Base-by-base conservation (phyloP, 2,797 vertebrate genomes). In the Clarias laeviceps region DNA sequence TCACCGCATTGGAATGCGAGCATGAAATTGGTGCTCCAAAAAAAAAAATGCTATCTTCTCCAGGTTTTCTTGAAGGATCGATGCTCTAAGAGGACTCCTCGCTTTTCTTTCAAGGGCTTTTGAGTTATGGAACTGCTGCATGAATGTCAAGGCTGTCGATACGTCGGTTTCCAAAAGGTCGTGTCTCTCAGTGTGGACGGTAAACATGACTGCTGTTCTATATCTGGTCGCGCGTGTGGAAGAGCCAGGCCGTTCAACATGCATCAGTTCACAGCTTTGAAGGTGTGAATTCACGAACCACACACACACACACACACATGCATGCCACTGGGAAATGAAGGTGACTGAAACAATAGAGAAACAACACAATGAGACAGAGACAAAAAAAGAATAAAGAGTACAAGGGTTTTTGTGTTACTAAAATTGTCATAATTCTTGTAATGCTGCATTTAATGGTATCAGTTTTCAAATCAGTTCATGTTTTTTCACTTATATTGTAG, bases 231-330 rank as follows among this genome's bases (percentile, higher is more conserved):
- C 14, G 45, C 0, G n/a, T 14, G 69, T 69, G 29, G 72, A 85
- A 76, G 72, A 82, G 72, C 37, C 66, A 83, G 64, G 50, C 56
- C 54, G 27, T 84, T 88, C 81, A 86, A 29, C 61, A 37, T 72
- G 84, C 65, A 78, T 78, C 82, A 80, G 73, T 87, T 88, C 54
- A 74, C 78, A 84, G 78, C 56, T 20, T 57, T 15, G 61, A 50
- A 84, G 73, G 85, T 88, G 87, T 37, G 82, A 64, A 76, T 83
- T 83, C 54, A 62, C 32, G 5, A 62, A 61, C n/a, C 27, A 18
- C 12, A 15, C 34, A 8, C 12, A 22, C 24, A 14, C 73, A 11
- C 29, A 59, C 74, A 12, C 56, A 61, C 32, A 37, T 32, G 56
- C 82, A 56, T 79, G 37, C 80, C 18, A 56, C 59, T 34, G 76